phyloP scores from a whole-genome alignment of 2,113 vertebrate species.

The Hippolais icterina region DNA sequence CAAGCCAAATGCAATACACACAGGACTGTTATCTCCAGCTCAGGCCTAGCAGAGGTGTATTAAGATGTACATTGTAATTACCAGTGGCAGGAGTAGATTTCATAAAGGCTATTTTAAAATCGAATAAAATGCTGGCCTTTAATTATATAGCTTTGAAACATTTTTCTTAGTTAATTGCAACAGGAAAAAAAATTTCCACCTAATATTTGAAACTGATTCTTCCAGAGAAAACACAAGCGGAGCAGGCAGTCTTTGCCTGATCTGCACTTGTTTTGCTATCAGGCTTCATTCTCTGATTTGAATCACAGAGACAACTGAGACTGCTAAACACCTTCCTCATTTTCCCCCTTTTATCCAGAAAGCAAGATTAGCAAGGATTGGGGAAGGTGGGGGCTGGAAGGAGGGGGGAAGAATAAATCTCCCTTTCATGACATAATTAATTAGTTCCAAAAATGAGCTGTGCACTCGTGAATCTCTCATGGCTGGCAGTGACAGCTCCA shows the following conservation, averaged over 20 bases:
- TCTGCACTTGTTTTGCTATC: conserved; percentile 59
- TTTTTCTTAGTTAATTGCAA: conserved; percentile 83
- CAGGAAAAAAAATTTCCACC: conserved; percentile 67
- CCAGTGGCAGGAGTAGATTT: conserved; percentile 93
- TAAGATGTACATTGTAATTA: conserved; percentile 99
- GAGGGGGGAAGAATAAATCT: conserved; percentile 13
- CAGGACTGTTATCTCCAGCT: conserved; percentile 86
- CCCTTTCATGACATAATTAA: conserved; percentile 47
- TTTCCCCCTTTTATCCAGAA: conserved; percentile 34
- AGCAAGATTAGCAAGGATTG: conserved; percentile 61
- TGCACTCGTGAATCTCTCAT: not conserved
- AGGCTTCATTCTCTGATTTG: conserved; percentile 55
- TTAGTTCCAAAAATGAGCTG: conserved; percentile 35
- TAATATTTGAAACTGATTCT: conserved; percentile 81
- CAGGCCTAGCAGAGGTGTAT: conserved; percentile 89
- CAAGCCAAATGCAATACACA: conserved; percentile 78
- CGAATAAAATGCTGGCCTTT: conserved; percentile 79
- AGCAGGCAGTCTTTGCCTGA: conserved; percentile 13
- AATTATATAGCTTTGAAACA: conserved; percentile 82
- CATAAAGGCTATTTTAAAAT: conserved; percentile 83
- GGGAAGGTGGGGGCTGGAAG: not conserved
- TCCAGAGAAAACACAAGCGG: conserved; percentile 55
- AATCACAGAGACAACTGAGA: conserved; percentile 48
- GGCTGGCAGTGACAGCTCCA: not conserved
- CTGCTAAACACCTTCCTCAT: conserved; percentile 37